Evolutionary conservation across 1,140 invertebrate species (phyloP), one percentile per base, ranked within the genome.

Genomic region (Thaumetopoea pityocampa): DNA sequence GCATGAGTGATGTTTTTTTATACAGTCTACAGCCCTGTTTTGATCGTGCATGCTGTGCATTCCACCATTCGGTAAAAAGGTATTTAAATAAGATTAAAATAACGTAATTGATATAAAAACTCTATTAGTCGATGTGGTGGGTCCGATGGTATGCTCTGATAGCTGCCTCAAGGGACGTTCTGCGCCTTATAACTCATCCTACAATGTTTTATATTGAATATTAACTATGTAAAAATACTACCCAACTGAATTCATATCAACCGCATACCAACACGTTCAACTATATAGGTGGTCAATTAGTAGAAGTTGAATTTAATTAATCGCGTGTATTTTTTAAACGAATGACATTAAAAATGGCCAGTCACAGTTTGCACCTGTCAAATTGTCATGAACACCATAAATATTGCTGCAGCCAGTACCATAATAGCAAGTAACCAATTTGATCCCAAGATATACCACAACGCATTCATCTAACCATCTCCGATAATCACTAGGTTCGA

Each of bases 171-270:
- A 66, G 59, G 61, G 70, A 58, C 64, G 70, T 51, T 48, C 23
- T 33, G 49, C 46, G 20, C 48, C 54, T 42, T 42, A 18, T 42
- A 62, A 57, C 52, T 73, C 57, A 62, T 70, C 60, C 63, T 60
- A 52, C 54, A 60, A 55, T 45, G 50, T 59, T 63, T 67, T 77
- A 73, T 72, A 73, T 73, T 73, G 59, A 67, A 71, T 67, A 69
- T 69, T 71, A 77, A 71, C 61, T 57, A 63, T 64, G 67, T 66
- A 60, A 72, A 74, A 65, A 69, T 41, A 32, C 23, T 43, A 65
- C 24, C 28, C 19, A 45, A 44, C 41, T 51, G 47, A 51, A 36
- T 55, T 47, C 44, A 50, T 26, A 53, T 47, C 36, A 16, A 23
- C 19, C 33, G n/a, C n/a, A n/a, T n/a, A n/a, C 33, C 5, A 40